These are phyloP conservation scores for Ceraclea dissimilis DNA, from an alignment of 2,888 invertebrate species.

Conservation along the genomic window DNA sequence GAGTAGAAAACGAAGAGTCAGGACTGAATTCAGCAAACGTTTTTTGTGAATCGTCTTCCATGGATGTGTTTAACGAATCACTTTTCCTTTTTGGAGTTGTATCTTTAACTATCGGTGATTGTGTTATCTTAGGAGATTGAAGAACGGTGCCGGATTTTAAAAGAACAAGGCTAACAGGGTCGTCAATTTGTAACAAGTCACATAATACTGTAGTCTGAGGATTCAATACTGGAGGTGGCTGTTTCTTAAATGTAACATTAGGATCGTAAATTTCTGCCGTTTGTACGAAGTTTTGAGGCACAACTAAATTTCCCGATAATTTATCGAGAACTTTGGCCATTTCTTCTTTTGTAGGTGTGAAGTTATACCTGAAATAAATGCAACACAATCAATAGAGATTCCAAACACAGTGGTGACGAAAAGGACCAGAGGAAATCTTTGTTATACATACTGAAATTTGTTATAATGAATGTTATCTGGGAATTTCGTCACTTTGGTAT, in stretches of 20 bases:
- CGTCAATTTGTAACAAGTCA: constrained; percentile 64
- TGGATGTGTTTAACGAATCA: constrained; percentile 7
- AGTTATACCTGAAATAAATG: constrained; percentile 61
- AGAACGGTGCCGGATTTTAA: constrained; percentile 13
- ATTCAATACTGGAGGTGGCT: constrained; percentile 52
- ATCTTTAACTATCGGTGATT: not conserved
- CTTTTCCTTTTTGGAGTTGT: constrained; percentile 7
- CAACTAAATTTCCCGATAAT: constrained; percentile 57
- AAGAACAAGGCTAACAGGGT: constrained; percentile 64
- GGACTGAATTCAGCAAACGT: constrained; percentile 11
- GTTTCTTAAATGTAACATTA: constrained; percentile 31
- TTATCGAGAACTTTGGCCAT: constrained; percentile 53
- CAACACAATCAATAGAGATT: no score
- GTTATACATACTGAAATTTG: no score
- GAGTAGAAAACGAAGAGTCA: constrained; percentile 11
- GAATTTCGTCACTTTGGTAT: no score
- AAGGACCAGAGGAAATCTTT: no score
- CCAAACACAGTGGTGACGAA: no score
- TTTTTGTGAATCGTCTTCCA: constrained; percentile 7
- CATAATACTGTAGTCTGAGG: constrained; percentile 64
- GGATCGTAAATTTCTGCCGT: constrained; percentile 61
- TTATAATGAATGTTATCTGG: no score
- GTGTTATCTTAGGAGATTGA: constrained; percentile 7
- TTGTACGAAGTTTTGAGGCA: constrained; percentile 72
- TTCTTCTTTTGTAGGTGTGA: constrained; percentile 69